Evolutionary conservation across 2,113 vertebrate genomes (phyloP), one percentile per base, ranked within the genome.

Genomic region (Ceyx margarethae): DNA sequence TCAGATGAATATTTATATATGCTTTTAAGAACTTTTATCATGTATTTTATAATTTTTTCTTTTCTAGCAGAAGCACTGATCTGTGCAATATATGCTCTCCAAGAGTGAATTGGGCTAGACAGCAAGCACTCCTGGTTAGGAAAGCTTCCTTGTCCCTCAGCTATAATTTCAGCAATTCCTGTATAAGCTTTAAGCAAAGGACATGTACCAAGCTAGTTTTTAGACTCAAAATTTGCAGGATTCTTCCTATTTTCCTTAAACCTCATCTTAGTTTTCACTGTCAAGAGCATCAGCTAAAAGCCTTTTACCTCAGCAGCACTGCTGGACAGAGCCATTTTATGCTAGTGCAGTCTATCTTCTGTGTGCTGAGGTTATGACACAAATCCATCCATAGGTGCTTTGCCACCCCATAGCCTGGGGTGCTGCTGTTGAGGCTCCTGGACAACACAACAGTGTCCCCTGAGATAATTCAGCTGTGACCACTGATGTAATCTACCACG

Each of bases 401-500:
- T 42, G 26, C 37, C 42, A 66, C 22, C 40, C 69, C 22, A 6
- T 23, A 65, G 45, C 51, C 65, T 76, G 54, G 72, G 81, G 58
- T 53, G 66, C 28, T 50, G 46, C 86, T 77, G 62, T 37, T 37
- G 37, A 37, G 10, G 37, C 11, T 37, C 37, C 37, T 37, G 37
- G 37, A 37, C 37, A 37, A 37, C 37, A 37, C 37, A 37, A 19
- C 23, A 10, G 15, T 2, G 1, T 23, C 23, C 43, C 23, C 22
- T 45, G 10, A 43, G 19, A 20, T 6, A 40, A 16, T 51, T 61
- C n/a, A 13, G 25, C 5, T 12, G 6, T 25, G 42, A 56, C 33
- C 17, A 46, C 43, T 0, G 1, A 31, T 37, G 22, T 31, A 13
- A 73, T 51, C 77, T 37, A 10, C 1, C 0, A 13, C 17, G 20